Base-by-base conservation (phyloP, 2,113 vertebrate species). In the Rhadina sibilatrix region DNA sequence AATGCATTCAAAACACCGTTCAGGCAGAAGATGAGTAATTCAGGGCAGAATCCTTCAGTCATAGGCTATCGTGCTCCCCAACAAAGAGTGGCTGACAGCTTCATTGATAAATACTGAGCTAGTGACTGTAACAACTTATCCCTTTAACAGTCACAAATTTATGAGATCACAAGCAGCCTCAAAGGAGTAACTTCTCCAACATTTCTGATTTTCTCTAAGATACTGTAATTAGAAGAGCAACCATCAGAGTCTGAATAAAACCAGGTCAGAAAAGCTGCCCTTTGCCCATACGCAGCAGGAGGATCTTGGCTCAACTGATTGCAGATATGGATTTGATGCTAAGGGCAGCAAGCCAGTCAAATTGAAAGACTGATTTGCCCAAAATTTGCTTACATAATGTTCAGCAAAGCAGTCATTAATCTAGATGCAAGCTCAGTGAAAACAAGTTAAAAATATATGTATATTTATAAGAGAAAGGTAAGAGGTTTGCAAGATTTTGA, bases 401-500 rank as follows among this genome's bases (percentile, higher is more conserved):
- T 89, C 19, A 72, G 47, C 50, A 93, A 87, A 94, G n/a, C 52
- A 90, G 44, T 31, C 71, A 70, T 59, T 56, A 68, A 70, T 59
- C 54, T 86, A 92, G 50, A 52, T 66, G 77, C 24, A 93, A 94
- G 19, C 21, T 91, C 47, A 57, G 60, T 20, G 61, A 87, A 94
- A 91, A 64, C 53, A 82, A 89, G 37, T 82, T 63, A 30, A 78
- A 63, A 84, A 80, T 44, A 46, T 2, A 83, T 10, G 52, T 40
- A 8, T 76, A 80, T 92, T 42, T 89, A 42, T 54, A 90, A 66
- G 17, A 63, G 40, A n/a, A 84, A 89, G 52, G 68, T 93, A 96
- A 91, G 40, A 87, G 56, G 16, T 74, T 83, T 94, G 94, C 54
- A 78, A 87, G 76, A 83, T 87, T 89, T 89, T 94, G 69, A 96